These are phyloP conservation scores for Philantomba maxwellii DNA, from an alignment of 2,113 vertebrate genomes.

Conservation along the genomic window DNA sequence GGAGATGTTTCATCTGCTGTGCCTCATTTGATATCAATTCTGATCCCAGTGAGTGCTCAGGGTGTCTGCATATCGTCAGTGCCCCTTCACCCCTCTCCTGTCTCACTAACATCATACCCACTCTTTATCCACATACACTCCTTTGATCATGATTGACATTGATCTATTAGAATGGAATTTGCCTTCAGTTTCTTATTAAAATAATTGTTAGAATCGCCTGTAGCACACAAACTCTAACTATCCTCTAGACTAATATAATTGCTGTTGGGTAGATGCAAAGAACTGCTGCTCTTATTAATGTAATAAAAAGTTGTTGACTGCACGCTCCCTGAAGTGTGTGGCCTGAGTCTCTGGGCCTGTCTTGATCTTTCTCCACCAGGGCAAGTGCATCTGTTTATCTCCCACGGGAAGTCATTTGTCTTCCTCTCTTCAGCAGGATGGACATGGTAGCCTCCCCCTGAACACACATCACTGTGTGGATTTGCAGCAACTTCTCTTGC, in stretches of 20 bases:
- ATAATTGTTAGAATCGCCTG: not conserved
- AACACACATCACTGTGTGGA: not conserved
- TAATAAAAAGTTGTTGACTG: not conserved
- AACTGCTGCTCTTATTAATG: not conserved
- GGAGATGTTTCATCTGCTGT: not conserved
- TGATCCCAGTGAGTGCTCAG: not conserved
- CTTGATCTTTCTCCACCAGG: not conserved
- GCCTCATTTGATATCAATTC: not conserved
- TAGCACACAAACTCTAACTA: not conserved
- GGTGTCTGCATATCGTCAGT: rapidly evolving
- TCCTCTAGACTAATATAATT: not conserved
- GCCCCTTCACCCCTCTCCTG: not conserved
- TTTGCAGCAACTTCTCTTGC: rapidly evolving
- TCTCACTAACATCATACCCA: not conserved
- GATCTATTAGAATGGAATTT: not conserved
- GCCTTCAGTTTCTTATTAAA: not conserved
- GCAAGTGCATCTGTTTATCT: not conserved
- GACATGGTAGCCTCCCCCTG: not conserved
- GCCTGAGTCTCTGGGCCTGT: not conserved
- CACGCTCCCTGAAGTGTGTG: rapidly evolving
- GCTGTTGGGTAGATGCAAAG: not conserved
- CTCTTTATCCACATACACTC: not conserved
- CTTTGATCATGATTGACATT: not conserved
- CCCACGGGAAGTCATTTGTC: not conserved
- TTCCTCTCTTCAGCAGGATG: not conserved